Conservation (phyloP, 2,797 vertebrate species). For the Kryptopterus vitreolus region DNA sequence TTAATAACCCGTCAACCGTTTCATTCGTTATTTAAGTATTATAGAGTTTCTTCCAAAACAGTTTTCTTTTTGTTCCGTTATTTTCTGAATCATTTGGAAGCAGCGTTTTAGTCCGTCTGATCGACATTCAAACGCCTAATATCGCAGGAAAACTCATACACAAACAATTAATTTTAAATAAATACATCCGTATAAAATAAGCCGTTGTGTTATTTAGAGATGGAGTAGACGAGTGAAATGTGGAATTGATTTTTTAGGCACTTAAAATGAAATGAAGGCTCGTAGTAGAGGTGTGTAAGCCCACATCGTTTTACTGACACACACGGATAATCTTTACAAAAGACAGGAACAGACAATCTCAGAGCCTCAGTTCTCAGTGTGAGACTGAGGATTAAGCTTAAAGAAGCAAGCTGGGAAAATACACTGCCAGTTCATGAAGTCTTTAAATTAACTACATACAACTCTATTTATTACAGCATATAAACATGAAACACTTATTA, state of each 20-base stretch:
- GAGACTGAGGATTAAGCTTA: constrained; percentile 35
- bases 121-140: neutral
- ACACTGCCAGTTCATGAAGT: constrained; percentile 47
- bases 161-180: neutral
- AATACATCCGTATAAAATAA: neutral
- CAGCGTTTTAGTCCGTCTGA: neutral
- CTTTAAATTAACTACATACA: constrained; percentile 66
- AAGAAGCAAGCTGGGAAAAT: constrained; percentile 40
- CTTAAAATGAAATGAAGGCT: constrained; percentile 17
- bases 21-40: neutral
- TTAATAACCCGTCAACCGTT: neutral
- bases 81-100: neutral
- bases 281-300: constrained; percentile 44
- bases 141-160: neutral
- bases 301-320: constrained; percentile 68
- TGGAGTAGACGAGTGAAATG: neutral
- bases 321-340: constrained; percentile 64
- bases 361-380: constrained; percentile 39
- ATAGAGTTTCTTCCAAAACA: neutral
- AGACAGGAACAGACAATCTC: constrained; percentile 53
- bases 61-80: neutral
- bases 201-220: neutral
- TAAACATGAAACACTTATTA: constrained; percentile 63
- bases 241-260: neutral
- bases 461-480: constrained; percentile 63